phyloP scores from a whole-genome alignment of 2,888 invertebrate species.

The Callimorpha dominula region DNA sequence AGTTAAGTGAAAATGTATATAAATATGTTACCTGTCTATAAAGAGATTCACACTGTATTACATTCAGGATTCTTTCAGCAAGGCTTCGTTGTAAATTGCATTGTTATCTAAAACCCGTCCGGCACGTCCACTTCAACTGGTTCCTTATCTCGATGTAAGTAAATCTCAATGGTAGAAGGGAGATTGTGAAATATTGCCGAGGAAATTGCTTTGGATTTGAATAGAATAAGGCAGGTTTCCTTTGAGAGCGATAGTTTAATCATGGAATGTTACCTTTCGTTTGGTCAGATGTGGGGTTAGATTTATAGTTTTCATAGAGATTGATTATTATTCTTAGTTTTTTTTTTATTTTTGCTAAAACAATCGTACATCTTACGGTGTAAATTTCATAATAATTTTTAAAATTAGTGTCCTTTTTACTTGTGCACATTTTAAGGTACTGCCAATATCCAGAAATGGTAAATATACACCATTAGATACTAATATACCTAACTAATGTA shows the following conservation, averaged over 20 bases:
- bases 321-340: slow-evolving; percentile 2
- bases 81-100: slow-evolving; percentile 71
- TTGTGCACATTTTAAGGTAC: too few relatives aligned
- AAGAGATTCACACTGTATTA: neutral
- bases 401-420: neutral
- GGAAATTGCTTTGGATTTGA: slow-evolving; percentile 63
- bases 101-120: slow-evolving; percentile 68
- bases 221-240: slow-evolving; percentile 51
- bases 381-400: neutral
- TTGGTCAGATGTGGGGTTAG: slow-evolving; percentile 18
- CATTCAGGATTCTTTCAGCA: slow-evolving; percentile 43
- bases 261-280: slow-evolving; percentile 34
- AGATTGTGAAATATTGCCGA: slow-evolving; percentile 68
- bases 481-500: too few relatives aligned
- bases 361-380: neutral
- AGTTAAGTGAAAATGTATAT: neutral
- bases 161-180: slow-evolving; percentile 65
- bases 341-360: neutral
- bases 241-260: slow-evolving; percentile 51
- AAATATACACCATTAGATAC: too few relatives aligned
- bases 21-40: neutral
- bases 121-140: slow-evolving; percentile 59
- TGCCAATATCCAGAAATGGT: too few relatives aligned
- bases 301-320: slow-evolving; percentile 20
- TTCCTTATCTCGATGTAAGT: slow-evolving; percentile 70